These are phyloP conservation scores for Ptychadena robeensis DNA, from an alignment of 2,797 vertebrate genomes.

Conservation along the genomic window DNA sequence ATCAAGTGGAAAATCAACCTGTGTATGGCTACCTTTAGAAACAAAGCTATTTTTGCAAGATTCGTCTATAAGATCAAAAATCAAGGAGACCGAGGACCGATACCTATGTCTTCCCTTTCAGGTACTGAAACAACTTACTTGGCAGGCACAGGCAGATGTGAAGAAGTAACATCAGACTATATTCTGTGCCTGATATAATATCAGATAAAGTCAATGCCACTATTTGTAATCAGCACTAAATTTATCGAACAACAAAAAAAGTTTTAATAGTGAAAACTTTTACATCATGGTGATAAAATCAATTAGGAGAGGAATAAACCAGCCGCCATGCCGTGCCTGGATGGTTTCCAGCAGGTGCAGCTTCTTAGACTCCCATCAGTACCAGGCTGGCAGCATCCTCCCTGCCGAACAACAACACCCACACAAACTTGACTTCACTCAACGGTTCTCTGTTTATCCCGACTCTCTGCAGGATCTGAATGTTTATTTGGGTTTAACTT, in stretches of 20 bases:
- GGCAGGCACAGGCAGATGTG: no score
- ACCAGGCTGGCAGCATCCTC: not conserved
- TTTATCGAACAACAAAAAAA: not conserved
- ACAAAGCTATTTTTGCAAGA: no score
- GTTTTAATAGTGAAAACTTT: conserved; percentile 28
- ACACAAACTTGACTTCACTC: conserved; percentile 26
- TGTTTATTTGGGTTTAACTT: conserved; percentile 53
- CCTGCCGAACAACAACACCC: conserved; percentile 30
- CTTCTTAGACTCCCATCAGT: conserved; percentile 1
- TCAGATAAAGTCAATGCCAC: not conserved
- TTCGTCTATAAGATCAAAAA: no score
- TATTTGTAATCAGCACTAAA: not conserved
- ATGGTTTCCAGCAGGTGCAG: conserved; percentile 37
- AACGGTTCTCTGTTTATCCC: conserved; percentile 28
- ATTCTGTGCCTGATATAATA: not conserved
- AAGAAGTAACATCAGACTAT: not conserved
- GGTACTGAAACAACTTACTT: no score
- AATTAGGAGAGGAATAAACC: conserved; percentile 20
- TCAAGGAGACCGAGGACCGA: no score
- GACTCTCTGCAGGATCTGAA: conserved; percentile 26
- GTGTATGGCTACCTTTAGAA: no score
- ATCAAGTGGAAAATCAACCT: no score
- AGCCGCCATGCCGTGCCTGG: not conserved
- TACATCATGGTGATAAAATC: conserved; percentile 31
- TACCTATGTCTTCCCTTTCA: no score